Evolutionary conservation across 2,888 invertebrate genomes (phyloP).

Genomic region (Mellilla xanthometata): DNA sequence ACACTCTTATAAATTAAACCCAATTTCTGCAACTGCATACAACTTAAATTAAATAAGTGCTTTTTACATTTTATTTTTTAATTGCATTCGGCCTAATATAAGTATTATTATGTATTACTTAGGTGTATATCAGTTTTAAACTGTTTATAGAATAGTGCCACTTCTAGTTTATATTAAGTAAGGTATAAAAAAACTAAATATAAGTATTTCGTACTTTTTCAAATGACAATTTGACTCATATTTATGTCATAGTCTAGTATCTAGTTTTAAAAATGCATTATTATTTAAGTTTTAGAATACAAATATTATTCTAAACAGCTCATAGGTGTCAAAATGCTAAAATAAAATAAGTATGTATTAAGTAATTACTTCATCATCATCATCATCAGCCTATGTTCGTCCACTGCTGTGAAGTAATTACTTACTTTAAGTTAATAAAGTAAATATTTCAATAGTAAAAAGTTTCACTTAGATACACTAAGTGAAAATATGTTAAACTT

Average conservation of each 20-base stretch:
- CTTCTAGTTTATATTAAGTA: conserved; percentile 12
- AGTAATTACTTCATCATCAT: neutral
- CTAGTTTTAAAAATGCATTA: neutral
- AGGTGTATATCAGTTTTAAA: conserved; percentile 32
- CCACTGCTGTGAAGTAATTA: neutral
- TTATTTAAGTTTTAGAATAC: neutral
- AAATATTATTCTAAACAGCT: conserved; percentile 7
- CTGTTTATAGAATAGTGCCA: conserved; percentile 37
- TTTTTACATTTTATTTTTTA: neutral
- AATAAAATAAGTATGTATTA: neutral
- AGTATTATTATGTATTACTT: neutral
- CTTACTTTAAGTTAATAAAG: neutral
- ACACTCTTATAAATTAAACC: too few relatives aligned
- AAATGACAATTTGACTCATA: neutral
- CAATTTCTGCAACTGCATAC: neutral
- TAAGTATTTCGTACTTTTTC: neutral
- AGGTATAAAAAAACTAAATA: neutral
- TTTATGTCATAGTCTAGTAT: neutral
- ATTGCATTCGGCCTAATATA: neutral
- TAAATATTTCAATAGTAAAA: neutral
- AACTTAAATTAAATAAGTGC: neutral
- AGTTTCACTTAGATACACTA: too few relatives aligned
- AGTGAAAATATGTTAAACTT: too few relatives aligned
- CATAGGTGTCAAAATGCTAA: conserved; percentile 15
- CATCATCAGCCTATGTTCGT: neutral